Percentiles rank a stretch among this genome's conserved stretches.
phyloP scores from a whole-genome alignment of 2,113 vertebrate genomes.

The Pachypanchax playfairii region DNA sequence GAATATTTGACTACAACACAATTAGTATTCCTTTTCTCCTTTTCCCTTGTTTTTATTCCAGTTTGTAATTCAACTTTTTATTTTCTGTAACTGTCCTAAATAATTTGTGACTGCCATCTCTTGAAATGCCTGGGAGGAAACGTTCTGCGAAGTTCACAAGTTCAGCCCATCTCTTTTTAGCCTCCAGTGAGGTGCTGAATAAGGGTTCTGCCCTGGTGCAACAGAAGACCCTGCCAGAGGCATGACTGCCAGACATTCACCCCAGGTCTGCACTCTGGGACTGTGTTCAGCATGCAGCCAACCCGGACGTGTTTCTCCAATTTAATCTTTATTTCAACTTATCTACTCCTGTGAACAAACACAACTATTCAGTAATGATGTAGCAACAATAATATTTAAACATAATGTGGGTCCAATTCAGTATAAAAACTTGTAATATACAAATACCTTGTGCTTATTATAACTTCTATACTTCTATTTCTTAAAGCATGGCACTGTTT shows the following conservation, averaged over 20 bases:
- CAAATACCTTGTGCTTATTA: no score
- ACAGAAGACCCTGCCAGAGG: slow-evolving; percentile 8
- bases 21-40: background rate
- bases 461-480: no score
- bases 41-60: background rate
- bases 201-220: background rate
- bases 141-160: background rate
- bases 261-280: background rate
- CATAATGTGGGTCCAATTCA: no score
- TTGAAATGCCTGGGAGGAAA: background rate
- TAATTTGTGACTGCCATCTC: background rate
- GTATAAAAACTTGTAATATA: no score
- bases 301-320: background rate
- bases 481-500: no score
- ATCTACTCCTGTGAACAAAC: no score
- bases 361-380: background rate
- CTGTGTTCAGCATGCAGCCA: slow-evolving; percentile 7
- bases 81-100: background rate
- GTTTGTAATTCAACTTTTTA: background rate
- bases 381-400: no score
- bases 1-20: no score
- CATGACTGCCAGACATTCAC: slow-evolving; percentile 8
- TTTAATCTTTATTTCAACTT: background rate
- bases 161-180: slow-evolving; percentile 2
- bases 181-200: background rate